Base-by-base conservation (phyloP, 2,797 vertebrate genomes). In the Hypotaenidia philippensis region DNA sequence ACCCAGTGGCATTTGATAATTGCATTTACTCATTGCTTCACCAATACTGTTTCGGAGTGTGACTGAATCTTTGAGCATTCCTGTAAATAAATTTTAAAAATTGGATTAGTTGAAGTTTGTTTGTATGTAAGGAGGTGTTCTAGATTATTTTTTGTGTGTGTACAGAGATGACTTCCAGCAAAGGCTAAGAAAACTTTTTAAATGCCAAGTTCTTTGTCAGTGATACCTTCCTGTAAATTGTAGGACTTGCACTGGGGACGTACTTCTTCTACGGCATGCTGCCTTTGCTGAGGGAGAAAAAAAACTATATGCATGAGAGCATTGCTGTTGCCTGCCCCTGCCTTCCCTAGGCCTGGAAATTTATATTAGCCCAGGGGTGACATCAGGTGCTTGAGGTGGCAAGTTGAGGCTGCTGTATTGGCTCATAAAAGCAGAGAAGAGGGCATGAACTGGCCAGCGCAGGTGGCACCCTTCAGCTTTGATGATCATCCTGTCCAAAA, bases 221-320 rank as follows among this genome's bases (percentile, higher is more conserved):
- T 94, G 83, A 90, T 96, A 41, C 69, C 81, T 93, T 94, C 93
- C 36, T 65, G 66, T 26, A 32, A 93, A 74, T 94, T 68, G 40
- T n/a, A 52, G 65, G 64, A 79, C 53, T 94, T 94, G 21, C 44
- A 27, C 80, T 83, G 84, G 60, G 84, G 79, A 96, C 77, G 91
- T 95, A 87, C 70, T 91, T 77, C 97, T 41, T 83, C 79, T 89
- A 6, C 93, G 89, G 68, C 95, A 90, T 19, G 3, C 56, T 57
- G 50, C 60, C 23, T 44, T 87, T 85, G 74, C 18, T 70, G 74
- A 31, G 26, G 49, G 40, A 26, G 11, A 7, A 75, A 27, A 47
- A 10, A 80, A 64, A 45, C 17, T 10, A 6, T 38, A 25, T 63
- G 32, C 34, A 29, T 13, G 44, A 56, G n/a, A 76, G 21, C 69